Conservation (phyloP, 2,888 invertebrate species). For the Trisateles emortualis region DNA sequence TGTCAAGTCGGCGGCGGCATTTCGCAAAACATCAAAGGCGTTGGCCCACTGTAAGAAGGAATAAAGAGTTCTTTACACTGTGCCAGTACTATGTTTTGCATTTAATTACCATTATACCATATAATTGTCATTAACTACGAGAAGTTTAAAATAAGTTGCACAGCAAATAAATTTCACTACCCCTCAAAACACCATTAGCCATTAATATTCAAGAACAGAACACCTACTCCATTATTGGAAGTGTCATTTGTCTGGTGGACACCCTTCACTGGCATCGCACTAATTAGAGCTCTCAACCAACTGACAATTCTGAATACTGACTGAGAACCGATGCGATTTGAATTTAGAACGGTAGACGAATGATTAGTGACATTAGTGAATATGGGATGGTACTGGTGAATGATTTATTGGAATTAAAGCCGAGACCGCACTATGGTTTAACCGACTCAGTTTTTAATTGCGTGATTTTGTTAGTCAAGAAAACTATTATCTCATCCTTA, state of each 20-base stretch:
- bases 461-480: too few species aligned
- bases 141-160: not conserved
- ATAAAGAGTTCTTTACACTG: too few species aligned
- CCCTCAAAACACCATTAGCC: not conserved
- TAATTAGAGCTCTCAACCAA: slow-evolving; percentile 57
- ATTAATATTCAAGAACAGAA: slow-evolving; percentile 41
- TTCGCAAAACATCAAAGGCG: too few species aligned
- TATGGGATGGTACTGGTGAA: slow-evolving; percentile 3
- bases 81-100: too few species aligned
- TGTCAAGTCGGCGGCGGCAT: too few species aligned
- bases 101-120: too few species aligned
- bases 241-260: slow-evolving; percentile 60
- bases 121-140: too few species aligned
- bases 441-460: too few species aligned
- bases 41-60: too few species aligned
- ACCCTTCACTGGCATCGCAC: slow-evolving; percentile 56
- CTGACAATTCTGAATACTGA: slow-evolving; percentile 53
- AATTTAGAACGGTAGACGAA: slow-evolving; percentile 38
- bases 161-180: not conserved
- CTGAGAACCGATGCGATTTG: slow-evolving; percentile 40
- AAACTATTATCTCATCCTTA: too few species aligned
- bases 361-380: slow-evolving; percentile 21
- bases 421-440: too few species aligned
- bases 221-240: slow-evolving; percentile 50
- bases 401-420: slow-evolving; percentile 9